Evolutionary conservation across 2,797 vertebrate species (phyloP).

Genomic region (Sardinella longiceps): DNA sequence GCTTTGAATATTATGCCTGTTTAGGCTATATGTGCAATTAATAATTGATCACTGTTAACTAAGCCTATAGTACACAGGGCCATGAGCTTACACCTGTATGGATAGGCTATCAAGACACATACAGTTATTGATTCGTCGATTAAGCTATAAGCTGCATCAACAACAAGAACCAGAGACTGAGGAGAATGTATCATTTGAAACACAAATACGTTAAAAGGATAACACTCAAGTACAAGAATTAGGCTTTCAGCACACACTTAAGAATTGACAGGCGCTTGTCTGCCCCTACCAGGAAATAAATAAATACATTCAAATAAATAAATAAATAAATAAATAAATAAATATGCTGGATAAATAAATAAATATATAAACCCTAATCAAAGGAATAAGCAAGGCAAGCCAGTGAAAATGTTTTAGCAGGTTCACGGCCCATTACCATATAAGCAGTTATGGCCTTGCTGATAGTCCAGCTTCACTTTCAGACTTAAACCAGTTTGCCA

Average conservation of each 20-base stretch:
- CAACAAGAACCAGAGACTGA: not conserved
- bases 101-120: not conserved
- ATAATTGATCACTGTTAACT: not conserved
- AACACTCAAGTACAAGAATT: constrained; percentile 29
- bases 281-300: constrained; percentile 38
- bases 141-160: not conserved
- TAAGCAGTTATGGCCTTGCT: constrained; percentile 71
- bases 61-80: not conserved
- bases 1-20: not conserved
- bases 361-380: constrained; percentile 41
- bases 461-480: constrained; percentile 80
- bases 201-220: not conserved
- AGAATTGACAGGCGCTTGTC: constrained; percentile 4
- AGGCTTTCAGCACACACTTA: not conserved
- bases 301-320: constrained; percentile 41
- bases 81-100: not conserved
- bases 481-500: constrained; percentile 86
- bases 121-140: not conserved
- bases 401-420: constrained; percentile 67
- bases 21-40: not conserved
- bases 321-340: constrained; percentile 43
- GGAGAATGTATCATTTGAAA: not conserved
- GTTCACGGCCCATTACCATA: constrained; percentile 73
- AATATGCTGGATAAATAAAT: constrained; percentile 38
- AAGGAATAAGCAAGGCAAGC: constrained; percentile 41